Base-by-base conservation (phyloP, 1,140 invertebrate genomes). In the Bombus soroeensis region DNA sequence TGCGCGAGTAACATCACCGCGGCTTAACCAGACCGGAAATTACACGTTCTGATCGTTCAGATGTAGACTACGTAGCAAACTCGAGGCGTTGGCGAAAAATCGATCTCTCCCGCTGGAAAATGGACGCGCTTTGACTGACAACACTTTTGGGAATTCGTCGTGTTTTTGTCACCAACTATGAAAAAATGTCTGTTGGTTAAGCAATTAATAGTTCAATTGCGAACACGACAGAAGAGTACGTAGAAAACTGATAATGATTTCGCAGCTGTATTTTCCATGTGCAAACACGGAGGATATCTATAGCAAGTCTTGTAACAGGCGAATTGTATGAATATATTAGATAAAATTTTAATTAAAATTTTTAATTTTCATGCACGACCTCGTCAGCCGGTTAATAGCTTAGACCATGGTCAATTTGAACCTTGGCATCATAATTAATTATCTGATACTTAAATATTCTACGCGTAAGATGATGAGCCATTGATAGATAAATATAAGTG, bases 1-100 rank as follows among this genome's bases (percentile, higher is more conserved):
- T 68, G 83, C 81, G 77, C 41, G 37, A 75, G 59, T 82, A 81
- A 75, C 57, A 70, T 85, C 83, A 73, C 88, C 32, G 34, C 64
- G 64, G 59, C 37, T 83, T 39, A 70, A 47, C 64, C 78, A 59
- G 47, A 59, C 59, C 84, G 84, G 84, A 86, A 81, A 86, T 86
- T 75, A 83, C 81, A 66, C 82, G 78, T 87, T 86, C 41, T 75
- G 74, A 83, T 90, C 81, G 85, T 81, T 85, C 37, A 75, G 32
- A 22, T n/a, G 79, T 68, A 73, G 76, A 32, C 64, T 28, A 3
- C 41, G 28, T 39, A 57, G 47, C 43, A 25, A 68, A 53, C 59
- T 64, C 2, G 9, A 2, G 10, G 34, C 32, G 47, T 53, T 53
- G 6, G 18, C 6, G 37, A 62, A 71, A 83, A 71, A 59, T 85